Conservation (phyloP, 2,888 invertebrate species). For the Notodonta dromedarius region DNA sequence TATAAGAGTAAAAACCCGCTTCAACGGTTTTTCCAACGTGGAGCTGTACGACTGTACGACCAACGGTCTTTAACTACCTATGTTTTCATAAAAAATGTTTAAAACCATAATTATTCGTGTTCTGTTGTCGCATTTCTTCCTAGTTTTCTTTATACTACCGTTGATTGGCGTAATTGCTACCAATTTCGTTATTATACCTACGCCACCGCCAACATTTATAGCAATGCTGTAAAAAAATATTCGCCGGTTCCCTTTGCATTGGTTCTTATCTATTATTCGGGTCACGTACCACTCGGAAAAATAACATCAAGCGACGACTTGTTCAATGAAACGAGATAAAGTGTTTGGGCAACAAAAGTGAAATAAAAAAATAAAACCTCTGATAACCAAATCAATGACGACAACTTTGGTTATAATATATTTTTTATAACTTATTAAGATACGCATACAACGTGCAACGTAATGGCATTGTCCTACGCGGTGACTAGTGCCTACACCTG, state of each 20-base stretch:
- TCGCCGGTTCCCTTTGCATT: slow-evolving; percentile 3
- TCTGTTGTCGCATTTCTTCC: background rate
- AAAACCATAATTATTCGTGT: slow-evolving; percentile 5
- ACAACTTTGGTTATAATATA: background rate
- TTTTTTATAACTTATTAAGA: background rate
- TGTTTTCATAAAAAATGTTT: slow-evolving; percentile 25
- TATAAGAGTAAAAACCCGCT: slow-evolving; percentile 54
- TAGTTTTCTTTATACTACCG: background rate
- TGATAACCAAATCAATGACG: background rate
- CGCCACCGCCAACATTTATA: background rate
- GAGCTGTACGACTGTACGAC: slow-evolving; percentile 13
- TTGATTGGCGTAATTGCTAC: slow-evolving; percentile 18
- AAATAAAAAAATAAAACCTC: background rate
- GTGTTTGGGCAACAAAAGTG: too few relatives aligned
- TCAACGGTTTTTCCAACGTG: slow-evolving; percentile 50
- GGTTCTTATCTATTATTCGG: slow-evolving; percentile 7
- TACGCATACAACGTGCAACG: slow-evolving; percentile 43
- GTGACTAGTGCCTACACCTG: slow-evolving; percentile 11
- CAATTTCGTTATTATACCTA: slow-evolving; percentile 6
- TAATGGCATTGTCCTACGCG: slow-evolving; percentile 38
- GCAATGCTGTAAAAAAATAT: slow-evolving; percentile 1
- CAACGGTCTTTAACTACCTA: slow-evolving; percentile 21
- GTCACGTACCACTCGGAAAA: slow-evolving; percentile 5
- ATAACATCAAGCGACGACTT: background rate
- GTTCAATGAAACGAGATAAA: background rate